Conservation (phyloP, 2,113 vertebrate genomes). For the Balaenoptera acutorostrata region DNA sequence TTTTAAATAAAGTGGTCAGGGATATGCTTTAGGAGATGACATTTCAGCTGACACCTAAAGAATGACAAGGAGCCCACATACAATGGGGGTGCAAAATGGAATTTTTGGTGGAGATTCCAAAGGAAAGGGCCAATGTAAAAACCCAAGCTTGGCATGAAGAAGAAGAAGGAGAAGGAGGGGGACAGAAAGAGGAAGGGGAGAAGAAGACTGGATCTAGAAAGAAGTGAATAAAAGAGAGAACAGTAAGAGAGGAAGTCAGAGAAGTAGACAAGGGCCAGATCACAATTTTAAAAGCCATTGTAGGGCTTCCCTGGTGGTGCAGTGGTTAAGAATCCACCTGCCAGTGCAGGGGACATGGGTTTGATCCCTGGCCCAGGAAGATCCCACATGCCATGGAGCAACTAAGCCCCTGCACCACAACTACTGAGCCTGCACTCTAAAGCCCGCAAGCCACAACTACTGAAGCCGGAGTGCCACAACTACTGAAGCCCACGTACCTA, state of each 20-base stretch:
- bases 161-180: neutral
- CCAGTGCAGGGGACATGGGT: too few relatives aligned
- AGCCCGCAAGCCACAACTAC: too few relatives aligned
- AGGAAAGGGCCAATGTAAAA: neutral
- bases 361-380: too few relatives aligned
- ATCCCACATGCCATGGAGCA: too few relatives aligned
- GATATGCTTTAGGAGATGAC: neutral
- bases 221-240: neutral
- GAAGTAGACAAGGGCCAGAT: neutral
- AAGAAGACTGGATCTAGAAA: neutral
- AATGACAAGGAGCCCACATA: neutral
- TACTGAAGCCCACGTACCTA: too few relatives aligned
- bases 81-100: neutral
- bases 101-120: neutral
- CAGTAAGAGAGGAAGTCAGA: neutral
- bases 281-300: neutral
- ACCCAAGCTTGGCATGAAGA: neutral
- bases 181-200: too few relatives aligned
- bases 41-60: neutral
- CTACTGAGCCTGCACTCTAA: too few relatives aligned
- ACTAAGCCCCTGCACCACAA: too few relatives aligned
- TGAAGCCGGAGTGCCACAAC: too few relatives aligned
- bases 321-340: too few relatives aligned
- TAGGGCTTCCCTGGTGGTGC: neutral
- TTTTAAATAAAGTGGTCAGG: neutral